Evolutionary conservation across 2,888 invertebrate species (phyloP), one percentile per base, ranked within the genome.

Genomic region (Odontothrips loti): DNA sequence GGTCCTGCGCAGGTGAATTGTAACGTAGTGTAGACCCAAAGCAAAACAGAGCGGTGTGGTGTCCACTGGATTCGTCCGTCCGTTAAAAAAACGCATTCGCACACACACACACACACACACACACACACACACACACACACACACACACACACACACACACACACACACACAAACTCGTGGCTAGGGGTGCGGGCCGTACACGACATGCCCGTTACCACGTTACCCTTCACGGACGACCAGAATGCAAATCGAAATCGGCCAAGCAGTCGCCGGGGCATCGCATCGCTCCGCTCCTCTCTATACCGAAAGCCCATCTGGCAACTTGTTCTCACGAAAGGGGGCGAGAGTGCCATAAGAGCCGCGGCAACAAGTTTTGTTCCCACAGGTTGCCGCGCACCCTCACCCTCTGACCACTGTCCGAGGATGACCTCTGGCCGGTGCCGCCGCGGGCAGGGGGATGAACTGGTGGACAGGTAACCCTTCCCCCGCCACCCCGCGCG

Each of bases 341-440:
- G 58, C 58, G 20, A 20, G 15, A 6, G 58, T 58, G 58, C 58
- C 58, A 58, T 20, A 51, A 10, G 34, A 6, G 34, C 2, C 34
- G 34, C n/a, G 34, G 34, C 23, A 27, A 75, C 68, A 75, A 23
- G 68, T 75, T 75, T 6, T 23, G 23, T 68, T 75, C 68, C 68
- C 68, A 75, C 68, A 75, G 68, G 68, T 75, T 75, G 68, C 27
- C 23, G 68, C 68, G 27, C 68, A 58, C 58, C 58, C 58, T 20
- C 58, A 43, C 34, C 34, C 34, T 27, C 27, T 75, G 68, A 75
- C 68, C 68, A 75, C 23, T 75, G 68, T 75, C 68, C 68, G 68
- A 75, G 68, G 68, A 75, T 75, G 68, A 75, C 68, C 68, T 75
- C 68, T 27, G 68, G 68, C 68, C 68, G 27, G 68, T 51, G 68